Evolutionary conservation across 2,113 vertebrate species (phyloP), one percentile per base, ranked within the genome.

Genomic region (Pterocles orientalis): DNA sequence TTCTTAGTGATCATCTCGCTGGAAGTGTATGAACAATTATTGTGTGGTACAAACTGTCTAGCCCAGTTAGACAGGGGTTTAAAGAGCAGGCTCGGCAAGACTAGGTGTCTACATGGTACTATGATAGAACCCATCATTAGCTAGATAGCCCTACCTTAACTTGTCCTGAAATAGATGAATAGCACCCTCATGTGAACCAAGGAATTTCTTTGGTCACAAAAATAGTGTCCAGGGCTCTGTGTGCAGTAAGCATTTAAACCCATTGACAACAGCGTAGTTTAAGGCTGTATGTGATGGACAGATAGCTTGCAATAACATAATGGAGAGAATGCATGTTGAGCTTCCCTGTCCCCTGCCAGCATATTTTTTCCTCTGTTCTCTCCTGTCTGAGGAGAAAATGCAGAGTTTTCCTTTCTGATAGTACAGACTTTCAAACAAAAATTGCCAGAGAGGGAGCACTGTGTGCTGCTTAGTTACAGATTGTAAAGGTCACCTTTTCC

Each of bases 51-150:
- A 85, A 95, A 87, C 73, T 95, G 94, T 96, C 95, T 96, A 95
- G 93, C 56, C 91, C 86, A 85, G 89, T 95, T 94, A 96, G 94
- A 58, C 72, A 75, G n/a, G 36, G 93, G 16, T 88, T 96, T 96
- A 87, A 91, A 95, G 89, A 97, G 95, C 96, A 92, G 91, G 96
- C 93, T 91, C 87, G 86, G 76, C 96, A 87, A 96, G 95, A 85
- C 91, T 88, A 96, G 93, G 81, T 95, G 93, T 95, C 94, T 94
- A 82, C 73, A 3, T 78, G 69, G 69, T 95, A 61, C 65, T 84
- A 8, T 54, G 65, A 77, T 54, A 82, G 96, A 95, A 84, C 91
- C 95, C 96, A 72, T 95, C 82, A 97, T 97, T 97, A 97, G 57
- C 48, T 83, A 25, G 83, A 79, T 91, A 91, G 86, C 91, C 96